Conservation (phyloP, 2,797 vertebrate species). For the Nyctibius grandis region DNA sequence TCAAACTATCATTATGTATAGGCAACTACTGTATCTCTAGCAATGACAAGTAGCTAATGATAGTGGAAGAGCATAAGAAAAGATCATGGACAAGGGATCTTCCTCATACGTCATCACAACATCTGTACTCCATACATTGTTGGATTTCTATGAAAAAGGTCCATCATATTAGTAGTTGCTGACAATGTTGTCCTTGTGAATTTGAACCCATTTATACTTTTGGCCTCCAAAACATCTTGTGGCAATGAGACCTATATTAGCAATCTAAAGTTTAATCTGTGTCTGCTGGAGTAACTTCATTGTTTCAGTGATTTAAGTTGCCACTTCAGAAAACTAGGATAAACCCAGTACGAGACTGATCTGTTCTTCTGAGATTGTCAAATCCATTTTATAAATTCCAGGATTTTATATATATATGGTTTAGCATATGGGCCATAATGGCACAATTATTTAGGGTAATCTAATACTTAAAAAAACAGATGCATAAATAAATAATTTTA, state of each 20-base stretch:
- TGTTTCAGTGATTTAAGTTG: background rate
- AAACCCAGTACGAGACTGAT: background rate
- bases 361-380: background rate
- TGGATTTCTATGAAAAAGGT: background rate
- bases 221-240: background rate
- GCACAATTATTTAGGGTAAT: background rate
- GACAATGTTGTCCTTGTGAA: background rate
- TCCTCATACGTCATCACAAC: fast-evolving
- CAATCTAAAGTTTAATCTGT: background rate
- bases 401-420: background rate
- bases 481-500: background rate
- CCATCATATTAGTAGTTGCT: background rate
- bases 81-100: background rate
- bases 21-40: background rate
- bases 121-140: background rate
- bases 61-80: background rate
- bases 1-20: background rate
- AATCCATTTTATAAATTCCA: background rate
- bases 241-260: background rate
- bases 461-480: background rate
- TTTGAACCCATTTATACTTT: background rate
- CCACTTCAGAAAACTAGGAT: background rate
- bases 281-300: background rate
- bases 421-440: background rate
- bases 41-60: background rate